Percentiles rank a stretch among this genome's conserved stretches.
These are phyloP conservation scores for Microctenopoma steveboyesi DNA, from an alignment of 2,797 vertebrate species.

Conservation along the genomic window DNA sequence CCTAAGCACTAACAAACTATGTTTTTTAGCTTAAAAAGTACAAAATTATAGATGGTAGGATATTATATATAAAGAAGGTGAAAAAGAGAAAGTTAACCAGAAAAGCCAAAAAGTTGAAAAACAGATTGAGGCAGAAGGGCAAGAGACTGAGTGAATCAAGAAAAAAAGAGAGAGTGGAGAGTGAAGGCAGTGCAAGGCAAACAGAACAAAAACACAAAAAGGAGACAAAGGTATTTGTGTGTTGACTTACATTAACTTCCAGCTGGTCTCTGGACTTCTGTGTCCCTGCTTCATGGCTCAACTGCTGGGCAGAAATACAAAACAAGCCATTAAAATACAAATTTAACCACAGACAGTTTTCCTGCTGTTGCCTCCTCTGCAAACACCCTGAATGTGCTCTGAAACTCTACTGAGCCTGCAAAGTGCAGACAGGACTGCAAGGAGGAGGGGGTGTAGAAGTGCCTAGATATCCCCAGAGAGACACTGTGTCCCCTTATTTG, in stretches of 20 bases:
- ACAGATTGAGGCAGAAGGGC: background rate
- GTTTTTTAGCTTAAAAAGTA: background rate
- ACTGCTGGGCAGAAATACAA: background rate
- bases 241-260: conserved; percentile 47
- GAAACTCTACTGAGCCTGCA: conserved; percentile 9
- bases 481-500: background rate
- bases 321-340: background rate
- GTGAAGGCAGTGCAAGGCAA: background rate
- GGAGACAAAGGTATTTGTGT: background rate
- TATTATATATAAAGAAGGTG: too few relatives aligned
- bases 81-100: background rate
- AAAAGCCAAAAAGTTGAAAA: background rate
- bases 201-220: conserved; percentile 1
- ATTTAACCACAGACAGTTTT: background rate
- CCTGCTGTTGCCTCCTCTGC: background rate
- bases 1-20: too few relatives aligned
- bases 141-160: background rate
- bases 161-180: background rate
- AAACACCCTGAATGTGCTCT: conserved; percentile 22
- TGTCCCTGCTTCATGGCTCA: conserved; percentile 2
- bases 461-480: background rate
- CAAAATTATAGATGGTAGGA: too few relatives aligned
- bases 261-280: conserved; percentile 1
- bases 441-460: conserved; percentile 4
- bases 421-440: background rate